phyloP scores from a whole-genome alignment of 2,888 invertebrate species.

The Spatulosminthurus flaviceps region DNA sequence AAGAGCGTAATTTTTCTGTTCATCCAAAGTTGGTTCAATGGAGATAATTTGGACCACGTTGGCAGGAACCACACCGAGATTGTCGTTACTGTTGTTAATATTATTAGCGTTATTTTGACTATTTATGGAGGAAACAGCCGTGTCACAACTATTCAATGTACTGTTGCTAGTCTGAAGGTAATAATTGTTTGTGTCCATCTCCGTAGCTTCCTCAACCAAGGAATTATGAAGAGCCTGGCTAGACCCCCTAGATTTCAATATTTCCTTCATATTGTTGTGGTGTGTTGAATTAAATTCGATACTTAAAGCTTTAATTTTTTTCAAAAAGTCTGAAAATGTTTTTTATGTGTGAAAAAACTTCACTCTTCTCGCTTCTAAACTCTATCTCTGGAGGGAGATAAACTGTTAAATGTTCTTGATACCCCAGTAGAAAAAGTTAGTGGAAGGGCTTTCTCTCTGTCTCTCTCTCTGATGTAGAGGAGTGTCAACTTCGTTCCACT shows the following conservation, averaged over 20 bases:
- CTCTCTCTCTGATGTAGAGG: not conserved
- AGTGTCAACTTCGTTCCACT: not conserved
- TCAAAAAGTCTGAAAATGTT: not conserved
- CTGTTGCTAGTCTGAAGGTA: conserved; percentile 29
- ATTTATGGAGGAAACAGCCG: conserved; percentile 28
- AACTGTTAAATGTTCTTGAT: not conserved
- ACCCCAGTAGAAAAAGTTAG: conserved; percentile 2
- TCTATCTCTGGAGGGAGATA: not conserved
- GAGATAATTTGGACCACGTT: conserved; percentile 43
- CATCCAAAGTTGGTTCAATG: conserved; percentile 41
- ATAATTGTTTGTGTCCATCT: conserved; percentile 16
- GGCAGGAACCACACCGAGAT: conserved; percentile 28
- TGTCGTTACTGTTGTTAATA: conserved; percentile 11
- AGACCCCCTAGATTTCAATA: conserved; percentile 28
- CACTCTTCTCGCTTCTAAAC: too few relatives aligned
- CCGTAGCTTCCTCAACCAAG: conserved; percentile 31
- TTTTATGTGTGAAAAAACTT: not conserved
- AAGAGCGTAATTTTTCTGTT: conserved; percentile 41
- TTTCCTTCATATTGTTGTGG: conserved; percentile 28
- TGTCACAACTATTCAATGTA: conserved; percentile 33
- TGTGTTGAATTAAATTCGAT: not conserved
- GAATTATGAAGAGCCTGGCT: conserved; percentile 30
- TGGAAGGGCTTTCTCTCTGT: not conserved
- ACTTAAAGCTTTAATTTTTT: not conserved
- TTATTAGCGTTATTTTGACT: conserved; percentile 23